These are phyloP conservation scores for Meriones psammophilus DNA, from an alignment of 2,797 vertebrate species.

Conservation along the genomic window DNA sequence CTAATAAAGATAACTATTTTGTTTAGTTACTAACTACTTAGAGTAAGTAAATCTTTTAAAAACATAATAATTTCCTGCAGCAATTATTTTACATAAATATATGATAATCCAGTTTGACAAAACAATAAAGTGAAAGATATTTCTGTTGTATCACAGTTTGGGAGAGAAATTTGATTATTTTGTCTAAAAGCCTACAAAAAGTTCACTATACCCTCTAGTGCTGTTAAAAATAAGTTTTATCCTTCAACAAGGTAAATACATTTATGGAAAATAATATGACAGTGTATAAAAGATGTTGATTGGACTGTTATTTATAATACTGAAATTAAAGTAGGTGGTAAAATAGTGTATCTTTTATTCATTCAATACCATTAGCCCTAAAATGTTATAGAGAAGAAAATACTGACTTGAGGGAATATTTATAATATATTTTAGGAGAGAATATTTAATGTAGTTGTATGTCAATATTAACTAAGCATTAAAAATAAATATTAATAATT, in stretches of 20 bases:
- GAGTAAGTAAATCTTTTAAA: constrained; percentile 7
- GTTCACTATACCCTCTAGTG: not conserved
- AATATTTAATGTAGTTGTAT: constrained; percentile 32
- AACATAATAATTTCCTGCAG: constrained; percentile 4
- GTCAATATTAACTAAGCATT: not conserved
- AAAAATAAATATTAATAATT: constrained; percentile 13
- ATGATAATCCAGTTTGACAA: not conserved
- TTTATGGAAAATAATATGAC: constrained; percentile 7
- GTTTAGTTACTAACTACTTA: constrained; percentile 57
- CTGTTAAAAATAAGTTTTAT: not conserved
- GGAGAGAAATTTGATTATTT: constrained; percentile 3
- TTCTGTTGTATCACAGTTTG: not conserved
- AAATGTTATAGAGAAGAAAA: constrained; percentile 41
- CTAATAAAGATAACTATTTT: not conserved
- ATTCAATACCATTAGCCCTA: not conserved
- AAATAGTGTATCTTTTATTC: constrained; percentile 14
- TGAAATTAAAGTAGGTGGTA: constrained; percentile 25
- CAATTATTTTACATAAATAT: not conserved
- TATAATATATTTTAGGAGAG: not conserved
- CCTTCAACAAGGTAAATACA: not conserved
- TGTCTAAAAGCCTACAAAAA: not conserved
- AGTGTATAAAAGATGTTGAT: not conserved
- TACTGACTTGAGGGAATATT: not conserved
- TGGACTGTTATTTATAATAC: not conserved
- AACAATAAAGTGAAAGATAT: not conserved